These are phyloP conservation scores for Podocnemis expansa DNA, from an alignment of 2,113 vertebrate species.

Conservation along the genomic window DNA sequence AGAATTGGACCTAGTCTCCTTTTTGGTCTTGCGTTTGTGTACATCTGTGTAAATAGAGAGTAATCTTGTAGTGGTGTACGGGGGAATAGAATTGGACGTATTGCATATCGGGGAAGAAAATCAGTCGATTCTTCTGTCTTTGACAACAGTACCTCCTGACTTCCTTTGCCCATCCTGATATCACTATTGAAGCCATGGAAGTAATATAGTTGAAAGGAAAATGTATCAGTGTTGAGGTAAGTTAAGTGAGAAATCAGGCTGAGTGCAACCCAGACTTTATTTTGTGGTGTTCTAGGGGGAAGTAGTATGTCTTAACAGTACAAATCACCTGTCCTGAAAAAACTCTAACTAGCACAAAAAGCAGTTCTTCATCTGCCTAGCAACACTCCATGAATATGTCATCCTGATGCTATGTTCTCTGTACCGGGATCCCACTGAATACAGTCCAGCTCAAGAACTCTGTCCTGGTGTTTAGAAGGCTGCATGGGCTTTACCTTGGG, in stretches of 20 bases:
- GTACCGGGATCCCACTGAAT: fast-evolving
- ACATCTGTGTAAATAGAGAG: background rate
- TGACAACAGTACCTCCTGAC: background rate
- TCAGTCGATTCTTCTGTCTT: background rate
- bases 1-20: background rate
- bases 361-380: background rate
- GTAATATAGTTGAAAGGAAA: background rate
- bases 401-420: fast-evolving
- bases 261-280: background rate
- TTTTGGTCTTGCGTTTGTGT: background rate
- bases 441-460: background rate
- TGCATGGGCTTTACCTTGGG: fast-evolving
- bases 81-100: background rate
- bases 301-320: fast-evolving
- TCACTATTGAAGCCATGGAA: background rate
- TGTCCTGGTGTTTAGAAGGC: background rate
- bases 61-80: background rate
- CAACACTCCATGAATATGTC: fast-evolving
- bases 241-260: background rate
- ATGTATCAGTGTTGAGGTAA: background rate
- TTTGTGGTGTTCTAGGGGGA: fast-evolving
- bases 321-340: background rate
- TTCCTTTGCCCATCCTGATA: background rate
- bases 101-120: background rate
- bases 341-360: fast-evolving